These are phyloP conservation scores for Aldrovandia affinis DNA, from an alignment of 2,797 vertebrate species.

Conservation along the genomic window DNA sequence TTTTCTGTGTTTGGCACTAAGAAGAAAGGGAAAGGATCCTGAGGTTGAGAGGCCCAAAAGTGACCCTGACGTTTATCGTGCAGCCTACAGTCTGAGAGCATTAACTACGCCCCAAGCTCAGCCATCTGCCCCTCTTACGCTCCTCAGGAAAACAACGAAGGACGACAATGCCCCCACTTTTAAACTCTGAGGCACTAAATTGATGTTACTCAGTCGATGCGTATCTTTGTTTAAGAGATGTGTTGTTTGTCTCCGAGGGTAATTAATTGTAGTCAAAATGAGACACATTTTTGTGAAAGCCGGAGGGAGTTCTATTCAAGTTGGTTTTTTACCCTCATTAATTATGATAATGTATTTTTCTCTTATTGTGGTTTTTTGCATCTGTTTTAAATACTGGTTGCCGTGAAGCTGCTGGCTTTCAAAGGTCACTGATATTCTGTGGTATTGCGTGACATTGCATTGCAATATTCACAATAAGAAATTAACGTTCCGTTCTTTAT, in stretches of 20 bases:
- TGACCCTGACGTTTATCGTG: conserved; percentile 47
- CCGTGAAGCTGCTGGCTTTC: not conserved
- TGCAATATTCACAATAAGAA: not conserved
- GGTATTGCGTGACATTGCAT: not conserved
- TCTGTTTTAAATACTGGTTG: not conserved
- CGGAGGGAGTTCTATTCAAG: not conserved
- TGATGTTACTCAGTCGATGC: conserved; percentile 33
- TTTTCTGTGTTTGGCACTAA: conserved; percentile 53
- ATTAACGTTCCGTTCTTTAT: not conserved
- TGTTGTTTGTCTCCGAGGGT: not conserved
- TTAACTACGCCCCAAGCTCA: conserved; percentile 39
- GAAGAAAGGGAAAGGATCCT: conserved; percentile 64
- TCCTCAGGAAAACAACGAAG: conserved; percentile 57
- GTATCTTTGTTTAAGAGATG: conserved; percentile 8
- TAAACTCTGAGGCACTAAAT: conserved; percentile 51
- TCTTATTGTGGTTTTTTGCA: not conserved
- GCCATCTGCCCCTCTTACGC: not conserved
- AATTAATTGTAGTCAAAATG: not conserved
- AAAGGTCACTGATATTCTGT: not conserved
- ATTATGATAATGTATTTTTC: conserved; percentile 1
- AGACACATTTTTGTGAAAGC: not conserved
- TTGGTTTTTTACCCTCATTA: conserved; percentile 1
- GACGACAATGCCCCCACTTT: conserved; percentile 54
- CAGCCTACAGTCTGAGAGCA: conserved; percentile 51
- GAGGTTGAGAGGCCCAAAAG: conserved; percentile 48